Evolutionary conservation across 2,113 vertebrate genomes (phyloP).

Genomic region (Piliocolobus tephrosceles): DNA sequence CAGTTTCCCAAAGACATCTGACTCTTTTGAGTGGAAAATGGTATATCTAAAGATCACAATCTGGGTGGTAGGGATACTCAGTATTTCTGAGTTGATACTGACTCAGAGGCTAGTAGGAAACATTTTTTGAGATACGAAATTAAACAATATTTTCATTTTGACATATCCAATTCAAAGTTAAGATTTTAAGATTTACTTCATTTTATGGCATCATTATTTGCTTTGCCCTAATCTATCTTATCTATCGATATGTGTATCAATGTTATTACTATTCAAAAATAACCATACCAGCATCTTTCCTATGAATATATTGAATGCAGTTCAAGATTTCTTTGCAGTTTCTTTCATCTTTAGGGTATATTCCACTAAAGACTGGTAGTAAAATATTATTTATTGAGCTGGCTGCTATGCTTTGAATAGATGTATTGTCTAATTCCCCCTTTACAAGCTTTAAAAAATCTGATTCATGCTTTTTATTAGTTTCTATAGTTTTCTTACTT

Average conservation of each 20-base stretch:
- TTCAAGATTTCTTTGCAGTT: neutral
- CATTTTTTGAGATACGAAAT: neutral
- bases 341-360: neutral
- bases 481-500: neutral
- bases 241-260: neutral
- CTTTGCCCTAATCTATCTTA: neutral
- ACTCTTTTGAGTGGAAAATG: neutral
- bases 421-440: neutral
- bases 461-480: neutral
- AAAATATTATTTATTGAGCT: neutral
- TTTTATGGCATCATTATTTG: neutral
- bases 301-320: neutral
- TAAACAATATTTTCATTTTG: neutral
- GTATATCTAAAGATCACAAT: neutral
- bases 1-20: neutral
- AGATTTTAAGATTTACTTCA: neutral
- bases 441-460: neutral
- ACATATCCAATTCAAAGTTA: neutral
- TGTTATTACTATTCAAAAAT: neutral
- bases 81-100: neutral
- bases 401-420: neutral
- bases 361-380: neutral
- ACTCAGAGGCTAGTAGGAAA: neutral
- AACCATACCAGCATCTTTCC: neutral
- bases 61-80: neutral